A percentile compares a stretch with the other conserved stretches of the same genome.
Evolutionary conservation across 2,797 vertebrate genomes (phyloP).

Genomic region (Acropternis orthonyx): DNA sequence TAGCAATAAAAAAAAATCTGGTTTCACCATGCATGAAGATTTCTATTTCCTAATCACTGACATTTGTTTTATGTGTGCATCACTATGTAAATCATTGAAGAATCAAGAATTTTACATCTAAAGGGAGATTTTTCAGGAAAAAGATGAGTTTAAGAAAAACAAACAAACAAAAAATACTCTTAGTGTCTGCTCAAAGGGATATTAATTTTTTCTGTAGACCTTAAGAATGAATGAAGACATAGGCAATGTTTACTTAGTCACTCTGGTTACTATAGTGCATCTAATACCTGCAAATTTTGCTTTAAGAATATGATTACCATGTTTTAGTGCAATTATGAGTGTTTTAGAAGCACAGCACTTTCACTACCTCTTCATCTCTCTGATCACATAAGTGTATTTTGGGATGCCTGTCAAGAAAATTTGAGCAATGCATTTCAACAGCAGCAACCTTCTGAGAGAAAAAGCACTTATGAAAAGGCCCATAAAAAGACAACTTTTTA

Average conservation of each 20-base stretch:
- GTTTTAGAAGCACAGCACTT: slow-evolving; percentile 1
- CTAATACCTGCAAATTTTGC: not conserved
- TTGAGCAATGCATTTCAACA: slow-evolving; percentile 7
- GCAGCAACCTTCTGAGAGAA: slow-evolving; percentile 21
- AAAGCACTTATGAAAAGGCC: not conserved
- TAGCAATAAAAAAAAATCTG: not conserved
- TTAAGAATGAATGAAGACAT: not conserved
- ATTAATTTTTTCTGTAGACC: not conserved
- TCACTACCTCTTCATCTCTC: not conserved
- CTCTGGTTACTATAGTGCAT: not conserved
- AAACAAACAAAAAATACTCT: not conserved
- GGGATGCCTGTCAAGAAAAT: slow-evolving; percentile 23
- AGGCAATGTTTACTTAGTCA: not conserved
- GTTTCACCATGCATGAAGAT: not conserved
- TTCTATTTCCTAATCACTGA: not conserved
- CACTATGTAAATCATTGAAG: not conserved
- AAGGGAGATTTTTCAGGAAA: not conserved
- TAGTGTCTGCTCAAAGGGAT: not conserved
- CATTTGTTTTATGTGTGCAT: not conserved
- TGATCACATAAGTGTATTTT: slow-evolving; percentile 1
- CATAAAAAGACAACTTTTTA: not conserved
- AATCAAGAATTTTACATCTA: not conserved
- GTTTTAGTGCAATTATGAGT: not conserved
- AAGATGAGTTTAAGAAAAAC: not conserved
- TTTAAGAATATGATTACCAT: slow-evolving; percentile 24